Evolutionary conservation across 2,888 invertebrate genomes (phyloP).

Genomic region (Leuctra nigra): DNA sequence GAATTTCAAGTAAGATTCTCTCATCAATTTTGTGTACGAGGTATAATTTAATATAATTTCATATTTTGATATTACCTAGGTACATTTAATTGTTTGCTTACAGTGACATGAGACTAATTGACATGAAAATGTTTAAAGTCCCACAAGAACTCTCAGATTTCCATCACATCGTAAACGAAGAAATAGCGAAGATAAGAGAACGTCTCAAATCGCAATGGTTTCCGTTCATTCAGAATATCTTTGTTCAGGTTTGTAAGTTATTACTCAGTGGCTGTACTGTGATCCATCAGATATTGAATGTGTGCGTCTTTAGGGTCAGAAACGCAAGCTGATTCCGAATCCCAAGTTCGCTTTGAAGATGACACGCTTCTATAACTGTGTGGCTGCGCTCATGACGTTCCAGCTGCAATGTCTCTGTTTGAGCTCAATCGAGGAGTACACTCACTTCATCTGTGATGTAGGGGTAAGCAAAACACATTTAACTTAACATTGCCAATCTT

Average conservation of each 20-base stretch:
- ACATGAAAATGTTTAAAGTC: conserved; percentile 51
- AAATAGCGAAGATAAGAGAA: conserved; percentile 60
- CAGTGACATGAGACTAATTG: conserved; percentile 55
- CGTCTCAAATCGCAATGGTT: conserved; percentile 60
- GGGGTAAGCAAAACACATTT: conserved; percentile 58
- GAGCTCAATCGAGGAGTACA: conserved; percentile 70
- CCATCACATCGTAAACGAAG: conserved; percentile 45
- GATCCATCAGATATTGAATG: background rate
- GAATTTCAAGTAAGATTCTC: conserved; percentile 57
- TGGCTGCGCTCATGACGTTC: conserved; percentile 80
- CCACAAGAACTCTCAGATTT: conserved; percentile 65
- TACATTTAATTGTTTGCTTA: conserved; percentile 28
- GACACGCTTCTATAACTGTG: conserved; percentile 75
- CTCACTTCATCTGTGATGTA: conserved; percentile 67
- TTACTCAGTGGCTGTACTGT: background rate
- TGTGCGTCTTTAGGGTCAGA: conserved; percentile 48
- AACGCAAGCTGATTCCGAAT: conserved; percentile 61
- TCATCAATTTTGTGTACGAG: background rate
- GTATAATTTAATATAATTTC: conserved; percentile 3
- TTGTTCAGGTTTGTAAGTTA: conserved; percentile 45
- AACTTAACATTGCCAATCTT: too few relatives aligned
- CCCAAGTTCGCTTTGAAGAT: conserved; percentile 56
- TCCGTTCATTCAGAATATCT: conserved; percentile 54
- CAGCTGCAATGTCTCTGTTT: conserved; percentile 77
- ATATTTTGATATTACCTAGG: conserved; percentile 10